Conservation (phyloP, 1,140 invertebrate species). For the Eumaeus atala region DNA sequence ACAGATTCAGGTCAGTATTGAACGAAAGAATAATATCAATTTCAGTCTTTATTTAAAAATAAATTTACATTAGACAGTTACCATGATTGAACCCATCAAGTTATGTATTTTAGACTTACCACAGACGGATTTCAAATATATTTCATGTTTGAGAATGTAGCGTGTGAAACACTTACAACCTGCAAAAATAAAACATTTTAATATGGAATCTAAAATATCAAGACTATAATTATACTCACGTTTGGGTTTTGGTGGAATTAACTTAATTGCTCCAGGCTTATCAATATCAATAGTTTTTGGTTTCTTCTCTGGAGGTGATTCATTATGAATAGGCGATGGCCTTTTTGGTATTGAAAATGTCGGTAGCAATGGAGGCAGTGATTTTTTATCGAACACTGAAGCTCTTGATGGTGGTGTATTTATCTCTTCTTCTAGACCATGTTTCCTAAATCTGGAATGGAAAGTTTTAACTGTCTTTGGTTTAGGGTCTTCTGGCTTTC, state of each 20-base stretch:
- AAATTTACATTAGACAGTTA: slow-evolving; percentile 49
- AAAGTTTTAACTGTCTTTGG: slow-evolving; percentile 92
- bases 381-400: slow-evolving; percentile 75
- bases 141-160: slow-evolving; percentile 20
- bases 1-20: slow-evolving; percentile 51
- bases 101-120: slow-evolving; percentile 72
- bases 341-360: slow-evolving; percentile 75
- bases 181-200: slow-evolving; percentile 62
- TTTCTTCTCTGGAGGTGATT: slow-evolving; percentile 83
- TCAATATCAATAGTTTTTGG: slow-evolving; percentile 78
- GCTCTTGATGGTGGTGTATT: slow-evolving; percentile 83
- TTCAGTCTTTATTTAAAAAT: slow-evolving; percentile 65
- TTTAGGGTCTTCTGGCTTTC: slow-evolving; percentile 79
- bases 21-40: slow-evolving; percentile 52
- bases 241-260: slow-evolving; percentile 90
- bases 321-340: slow-evolving; percentile 76
- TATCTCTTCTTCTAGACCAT: slow-evolving; percentile 87
- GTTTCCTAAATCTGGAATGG: slow-evolving; percentile 90
- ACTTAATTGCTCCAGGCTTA: slow-evolving; percentile 86
- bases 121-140: slow-evolving; percentile 23
- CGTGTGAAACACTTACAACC: slow-evolving; percentile 35
- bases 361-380: slow-evolving; percentile 69
- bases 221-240: slow-evolving; percentile 81
- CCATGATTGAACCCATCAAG: slow-evolving; percentile 42
- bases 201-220: slow-evolving; percentile 29